These are phyloP conservation scores for Cotesia vestalis DNA, from an alignment of 1,140 invertebrate species.

Conservation along the genomic window DNA sequence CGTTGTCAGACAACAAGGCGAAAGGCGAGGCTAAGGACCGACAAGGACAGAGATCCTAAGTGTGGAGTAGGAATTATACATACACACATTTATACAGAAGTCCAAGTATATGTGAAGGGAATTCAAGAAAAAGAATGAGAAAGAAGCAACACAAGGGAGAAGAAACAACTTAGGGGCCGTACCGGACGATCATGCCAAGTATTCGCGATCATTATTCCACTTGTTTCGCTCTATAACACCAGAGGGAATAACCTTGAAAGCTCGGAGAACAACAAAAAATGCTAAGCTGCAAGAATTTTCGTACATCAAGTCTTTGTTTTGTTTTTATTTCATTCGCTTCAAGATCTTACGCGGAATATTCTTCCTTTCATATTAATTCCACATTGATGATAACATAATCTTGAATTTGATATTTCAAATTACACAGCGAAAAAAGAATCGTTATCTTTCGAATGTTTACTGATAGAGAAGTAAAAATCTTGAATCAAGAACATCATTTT, in stretches of 20 bases:
- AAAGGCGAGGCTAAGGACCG: conserved; percentile 17
- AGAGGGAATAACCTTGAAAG: conserved; percentile 40
- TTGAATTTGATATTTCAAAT: no score
- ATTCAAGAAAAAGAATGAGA: conserved; percentile 41
- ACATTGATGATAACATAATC: no score
- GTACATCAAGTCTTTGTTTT: no score
- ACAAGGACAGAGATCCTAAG: conserved; percentile 12
- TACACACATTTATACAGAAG: no score
- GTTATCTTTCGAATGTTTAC: no score
- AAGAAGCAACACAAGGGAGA: conserved; percentile 39
- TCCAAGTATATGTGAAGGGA: conserved; percentile 11
- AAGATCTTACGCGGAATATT: no score
- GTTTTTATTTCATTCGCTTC: no score
- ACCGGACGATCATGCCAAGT: conserved; percentile 47
- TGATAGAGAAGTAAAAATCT: no score
- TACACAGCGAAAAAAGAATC: no score
- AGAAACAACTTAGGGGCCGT: conserved; percentile 53
- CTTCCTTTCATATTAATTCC: no score
- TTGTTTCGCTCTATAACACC: conserved; percentile 42
- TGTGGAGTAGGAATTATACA: background rate
- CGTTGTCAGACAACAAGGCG: conserved; percentile 31
- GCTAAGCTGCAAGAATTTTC: no score
- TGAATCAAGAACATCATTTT: no score
- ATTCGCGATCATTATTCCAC: conserved; percentile 61
- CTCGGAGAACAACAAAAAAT: conserved; percentile 1